Percentiles rank a stretch among this genome's conserved stretches.
Evolutionary conservation across 2,888 invertebrate species (phyloP).

Genomic region (Teleiodes luculella): DNA sequence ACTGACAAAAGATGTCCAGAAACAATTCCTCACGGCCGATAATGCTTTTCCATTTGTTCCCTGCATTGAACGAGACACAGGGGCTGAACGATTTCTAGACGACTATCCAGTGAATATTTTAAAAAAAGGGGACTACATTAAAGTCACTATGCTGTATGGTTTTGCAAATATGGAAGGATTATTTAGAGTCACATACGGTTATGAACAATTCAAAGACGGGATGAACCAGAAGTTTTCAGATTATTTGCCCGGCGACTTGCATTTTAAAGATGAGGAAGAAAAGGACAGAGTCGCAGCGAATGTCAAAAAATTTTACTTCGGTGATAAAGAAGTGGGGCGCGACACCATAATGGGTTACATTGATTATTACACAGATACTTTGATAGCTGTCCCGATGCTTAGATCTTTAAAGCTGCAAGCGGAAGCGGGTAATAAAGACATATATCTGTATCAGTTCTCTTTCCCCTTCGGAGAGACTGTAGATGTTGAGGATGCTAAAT

Average conservation of each 20-base stretch:
- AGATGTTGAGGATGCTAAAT: conserved; percentile 9
- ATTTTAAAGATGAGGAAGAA: conserved; percentile 32
- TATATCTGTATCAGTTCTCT: conserved; percentile 39
- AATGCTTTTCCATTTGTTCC: conserved; percentile 21
- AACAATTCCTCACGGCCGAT: conserved; percentile 23
- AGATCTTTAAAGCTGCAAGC: conserved; percentile 30
- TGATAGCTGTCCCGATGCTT: conserved; percentile 30
- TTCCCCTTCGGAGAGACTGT: conserved; percentile 18
- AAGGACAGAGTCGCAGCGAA: conserved; percentile 32
- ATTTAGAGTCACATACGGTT: conserved; percentile 29
- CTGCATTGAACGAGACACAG: conserved; percentile 27
- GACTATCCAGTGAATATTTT: conserved; percentile 40
- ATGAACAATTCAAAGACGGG: conserved; percentile 34
- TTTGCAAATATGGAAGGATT: conserved; percentile 49
- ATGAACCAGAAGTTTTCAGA: conserved; percentile 51
- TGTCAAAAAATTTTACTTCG: conserved; percentile 42
- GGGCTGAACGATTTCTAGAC: conserved; percentile 34
- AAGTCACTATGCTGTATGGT: conserved; percentile 44
- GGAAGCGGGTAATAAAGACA: conserved; percentile 31
- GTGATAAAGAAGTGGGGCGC: conserved; percentile 27
- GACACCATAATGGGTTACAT: conserved; percentile 32
- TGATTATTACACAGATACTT: conserved; percentile 37
- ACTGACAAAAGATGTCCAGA: conserved; percentile 28
- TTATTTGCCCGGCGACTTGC: conserved; percentile 45
- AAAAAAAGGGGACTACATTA: conserved; percentile 31